Base-by-base conservation (phyloP, 2,797 vertebrate species). In the Chaetodon trifasciatus region DNA sequence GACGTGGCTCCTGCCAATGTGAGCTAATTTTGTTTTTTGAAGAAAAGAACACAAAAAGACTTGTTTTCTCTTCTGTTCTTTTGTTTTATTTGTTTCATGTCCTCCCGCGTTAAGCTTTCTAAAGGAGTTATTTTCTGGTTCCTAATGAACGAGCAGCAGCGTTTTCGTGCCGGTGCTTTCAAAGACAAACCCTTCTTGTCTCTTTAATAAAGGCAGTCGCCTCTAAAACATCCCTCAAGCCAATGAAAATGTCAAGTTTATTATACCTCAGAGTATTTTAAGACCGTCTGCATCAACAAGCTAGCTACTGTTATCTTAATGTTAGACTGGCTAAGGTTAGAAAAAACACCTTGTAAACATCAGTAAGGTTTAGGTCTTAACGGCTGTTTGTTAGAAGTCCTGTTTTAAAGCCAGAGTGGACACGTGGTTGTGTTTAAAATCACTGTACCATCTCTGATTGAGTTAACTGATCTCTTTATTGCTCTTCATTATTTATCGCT, bases 41-140 rank as follows among this genome's bases (percentile, higher is more conserved):
- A 66, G n/a, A 11, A 49, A 56, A 47, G 4, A 57, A 17, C 13
- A 47, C 6, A 23, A 56, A 57, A 16, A 28, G 12, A 16, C 10
- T 35, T 39, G 19, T 5, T 19, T 47, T 47, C 6, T 16, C 46
- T 47, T 47, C 17, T 47, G 17, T 47, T 15, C 46, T 16, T 42
- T 9, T 12, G 3, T 42, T 42, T 17, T 47, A 32, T 32, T 32
- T 32, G 28, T 32, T 32, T 32, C 4, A 32, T 56, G 21, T 39
- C 62, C 62, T 66, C 44, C 53, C 35, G 17, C 15, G 53, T 52
- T 23, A 19, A 12, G 3, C 46, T 66, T 58, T 77, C 28, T 56
- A 28, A 70, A 70, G 61, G n/a, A 71, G 49, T 58, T 28, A 47
- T 62, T 63, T 57, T 68, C 64, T 35, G 55, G 28, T 32, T 21